phyloP scores from a whole-genome alignment of 2,888 invertebrate genomes.

The Eurois occulta region DNA sequence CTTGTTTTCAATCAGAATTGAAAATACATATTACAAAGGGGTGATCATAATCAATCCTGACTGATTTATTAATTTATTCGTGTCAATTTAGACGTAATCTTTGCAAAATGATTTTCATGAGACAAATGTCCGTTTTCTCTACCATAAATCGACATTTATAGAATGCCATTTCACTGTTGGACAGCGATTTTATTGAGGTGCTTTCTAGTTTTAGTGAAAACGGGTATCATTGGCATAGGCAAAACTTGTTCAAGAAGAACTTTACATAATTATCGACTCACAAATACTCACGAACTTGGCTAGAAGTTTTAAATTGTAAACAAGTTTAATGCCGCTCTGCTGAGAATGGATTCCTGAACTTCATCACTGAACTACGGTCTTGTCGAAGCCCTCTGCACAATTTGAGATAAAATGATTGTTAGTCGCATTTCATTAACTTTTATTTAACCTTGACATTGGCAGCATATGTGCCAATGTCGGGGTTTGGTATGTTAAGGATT shows the following conservation, averaged over 20 bases:
- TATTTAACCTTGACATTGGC: slow-evolving; percentile 11
- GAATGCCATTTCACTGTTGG: too few relatives aligned
- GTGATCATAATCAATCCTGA: slow-evolving; percentile 11
- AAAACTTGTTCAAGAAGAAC: slow-evolving; percentile 22
- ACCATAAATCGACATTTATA: too few relatives aligned
- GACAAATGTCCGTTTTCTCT: too few relatives aligned
- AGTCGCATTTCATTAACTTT: background rate
- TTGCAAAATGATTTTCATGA: too few relatives aligned
- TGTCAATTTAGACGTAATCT: background rate
- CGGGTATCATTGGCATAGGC: too few relatives aligned
- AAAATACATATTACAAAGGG: background rate
- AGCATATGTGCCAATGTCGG: too few relatives aligned
- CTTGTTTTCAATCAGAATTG: too few relatives aligned
- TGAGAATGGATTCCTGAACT: slow-evolving; percentile 27
- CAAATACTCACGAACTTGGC: slow-evolving; percentile 28
- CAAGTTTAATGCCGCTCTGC: slow-evolving; percentile 33
- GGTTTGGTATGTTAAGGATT: slow-evolving; percentile 14
- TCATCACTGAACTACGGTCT: slow-evolving; percentile 19
- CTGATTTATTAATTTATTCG: slow-evolving; percentile 8
- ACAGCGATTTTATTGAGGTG: background rate
- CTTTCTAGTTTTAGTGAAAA: background rate
- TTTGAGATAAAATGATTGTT: background rate
- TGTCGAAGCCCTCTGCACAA: background rate
- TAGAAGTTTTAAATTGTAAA: slow-evolving; percentile 36
- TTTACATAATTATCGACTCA: slow-evolving; percentile 32